Evolutionary conservation across 2,113 vertebrate species (phyloP).

Genomic region (Hipposideros armiger): DNA sequence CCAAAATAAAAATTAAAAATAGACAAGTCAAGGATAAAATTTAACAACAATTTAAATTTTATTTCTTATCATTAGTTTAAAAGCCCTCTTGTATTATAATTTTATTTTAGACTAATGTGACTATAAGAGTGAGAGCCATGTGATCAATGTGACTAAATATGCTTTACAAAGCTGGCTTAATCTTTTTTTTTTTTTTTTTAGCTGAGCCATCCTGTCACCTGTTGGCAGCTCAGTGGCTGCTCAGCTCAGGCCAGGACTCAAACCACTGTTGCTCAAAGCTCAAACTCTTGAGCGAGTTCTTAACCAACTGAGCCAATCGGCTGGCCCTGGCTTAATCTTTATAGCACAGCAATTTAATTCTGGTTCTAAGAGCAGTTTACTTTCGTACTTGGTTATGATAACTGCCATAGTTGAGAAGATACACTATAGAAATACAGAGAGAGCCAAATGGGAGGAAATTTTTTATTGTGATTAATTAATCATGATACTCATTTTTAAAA

Average conservation of each 20-base stretch:
- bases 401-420: background rate
- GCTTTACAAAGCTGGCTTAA: background rate
- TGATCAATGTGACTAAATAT: background rate
- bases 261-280: too few species aligned
- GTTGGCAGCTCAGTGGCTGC: too few species aligned
- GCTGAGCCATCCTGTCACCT: too few species aligned
- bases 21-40: background rate
- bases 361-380: background rate
- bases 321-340: background rate
- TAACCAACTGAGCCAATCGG: too few species aligned
- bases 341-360: background rate
- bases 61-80: background rate
- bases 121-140: background rate
- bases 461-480: conserved; percentile 17
- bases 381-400: conserved; percentile 31
- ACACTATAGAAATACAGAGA: background rate
- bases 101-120: background rate
- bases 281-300: too few species aligned
- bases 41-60: background rate
- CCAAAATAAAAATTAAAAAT: background rate
- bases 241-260: too few species aligned
- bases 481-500: conserved; percentile 8
- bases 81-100: background rate
- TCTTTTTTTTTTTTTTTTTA: too few species aligned
- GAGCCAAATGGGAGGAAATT: background rate